Evolutionary conservation across 2,888 invertebrate genomes (phyloP), one percentile per base, ranked within the genome.

Genomic region (Mimas tiliae): DNA sequence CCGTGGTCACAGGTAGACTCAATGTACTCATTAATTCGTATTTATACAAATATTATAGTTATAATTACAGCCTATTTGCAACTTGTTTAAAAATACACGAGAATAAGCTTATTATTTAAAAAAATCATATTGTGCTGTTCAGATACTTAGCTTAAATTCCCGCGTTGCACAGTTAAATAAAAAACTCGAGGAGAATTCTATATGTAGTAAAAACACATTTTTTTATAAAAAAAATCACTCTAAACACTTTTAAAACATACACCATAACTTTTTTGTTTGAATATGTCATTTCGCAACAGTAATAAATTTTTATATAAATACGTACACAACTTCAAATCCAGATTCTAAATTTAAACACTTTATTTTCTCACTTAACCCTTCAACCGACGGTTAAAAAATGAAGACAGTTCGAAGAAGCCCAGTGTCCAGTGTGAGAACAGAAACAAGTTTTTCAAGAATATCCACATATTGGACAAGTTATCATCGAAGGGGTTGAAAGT

Each of bases 361-460:
- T 42, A 38, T 45, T 27, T 27, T 27, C 21, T 42, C 33, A 63
- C 47, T 71, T 67, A 76, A 77, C 77, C 73, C 80, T 74, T 70
- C 77, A 65, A 76, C 72, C 21, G 69, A 70, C 53, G 69, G 72
- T 63, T 68, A 63, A 68, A 68, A 76, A 83, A 72, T 84, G 82
- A 81, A 74, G 76, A 76, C 65, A 42, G 58, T 19, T 42, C 67
- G 51, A 58, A 66, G 62, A 70, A 58, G 58, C 42, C 58, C 58
- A 58, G 27, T 78, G 82, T 78, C 82, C 85, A 81, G 67, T 81
- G 74, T 87, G 87, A 70, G 86, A 88, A 85, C 42, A 0, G 12
- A 67, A 85, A 85, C 86, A 67, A 76, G 84, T 86, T 84, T 74
- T 71, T 67, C 63, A 75, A 77, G 73, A 75, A 74, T 72, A 69